Evolutionary conservation across 92 coral and sea anemone species (phyloP), one percentile per base, ranked within the genome.

Genomic region (Muricea muricata): DNA sequence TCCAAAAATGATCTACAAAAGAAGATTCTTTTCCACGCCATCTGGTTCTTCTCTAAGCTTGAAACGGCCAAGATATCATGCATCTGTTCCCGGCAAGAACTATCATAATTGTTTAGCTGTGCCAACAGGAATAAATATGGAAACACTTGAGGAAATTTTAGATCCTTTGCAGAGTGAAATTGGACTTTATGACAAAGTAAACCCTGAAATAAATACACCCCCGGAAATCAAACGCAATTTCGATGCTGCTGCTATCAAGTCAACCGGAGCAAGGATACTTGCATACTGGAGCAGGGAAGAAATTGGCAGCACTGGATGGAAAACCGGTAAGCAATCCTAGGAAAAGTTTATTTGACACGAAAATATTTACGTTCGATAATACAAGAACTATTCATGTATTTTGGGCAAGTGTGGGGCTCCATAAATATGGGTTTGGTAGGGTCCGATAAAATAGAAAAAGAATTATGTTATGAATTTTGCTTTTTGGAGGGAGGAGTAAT

Each of bases 121-220:
- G 14, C 74, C 58, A 24, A 31, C 68, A 20, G 58, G 79, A 39
- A 31, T 77, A 75, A 65, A 35, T 10, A 14, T 83, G 4, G 88
- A 83, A 25, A 75, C 56, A 6, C 85, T 88, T 9, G 73, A 86
- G 31, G 70, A 77, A 17, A 84, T 52, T 28, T 32, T 83, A 33
- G 40, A 26, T 26, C 85, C 81, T 25, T 32, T 88, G n/a, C 77
- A 35, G 39, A 47, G 34, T 7, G 91, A 88, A 78, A 80, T 83
- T 48, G 75, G 48, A 42, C 40, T 29, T 11, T 68, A 68, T 23
- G 48, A 65, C 18, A 8, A 30, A 29, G 2, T 55, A 55, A 4
- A 55, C 4, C 65, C 28, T n/a, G n/a, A n/a, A n/a, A n/a, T n/a
- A n/a, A n/a, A n/a, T n/a, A n/a, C n/a, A n/a, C n/a, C n/a, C n/a